A percentile compares a stretch with the other conserved stretches of the same genome.
phyloP scores from a whole-genome alignment of 1,140 invertebrate genomes.

The Drosophila suzukii region DNA sequence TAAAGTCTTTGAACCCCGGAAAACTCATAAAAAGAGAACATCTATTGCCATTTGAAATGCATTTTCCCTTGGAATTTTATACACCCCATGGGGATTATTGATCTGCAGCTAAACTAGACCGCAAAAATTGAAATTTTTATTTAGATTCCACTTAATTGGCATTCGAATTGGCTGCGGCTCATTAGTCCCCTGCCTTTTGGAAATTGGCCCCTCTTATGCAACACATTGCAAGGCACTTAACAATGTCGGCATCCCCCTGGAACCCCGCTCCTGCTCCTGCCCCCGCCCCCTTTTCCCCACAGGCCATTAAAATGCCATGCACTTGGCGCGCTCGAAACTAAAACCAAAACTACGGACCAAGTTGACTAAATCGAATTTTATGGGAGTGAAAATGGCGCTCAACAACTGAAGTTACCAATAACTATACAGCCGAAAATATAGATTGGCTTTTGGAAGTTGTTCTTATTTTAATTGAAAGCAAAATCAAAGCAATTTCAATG shows the following conservation, averaged over 20 bases:
- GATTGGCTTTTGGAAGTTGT: background rate
- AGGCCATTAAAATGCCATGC: slow-evolving; percentile 76
- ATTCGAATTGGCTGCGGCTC: slow-evolving; percentile 52
- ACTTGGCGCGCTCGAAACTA: slow-evolving; percentile 69
- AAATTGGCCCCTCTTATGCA: slow-evolving; percentile 20
- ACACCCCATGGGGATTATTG: slow-evolving; percentile 2
- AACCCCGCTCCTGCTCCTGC: background rate
- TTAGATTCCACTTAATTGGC: slow-evolving; percentile 51
- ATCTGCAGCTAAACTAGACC: slow-evolving; percentile 14
- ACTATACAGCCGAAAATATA: background rate
- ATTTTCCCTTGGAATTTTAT: background rate
- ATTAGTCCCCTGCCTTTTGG: slow-evolving; percentile 20
- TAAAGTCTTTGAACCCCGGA: no score
- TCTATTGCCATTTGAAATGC: background rate
- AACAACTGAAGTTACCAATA: background rate
- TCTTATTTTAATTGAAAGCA: background rate
- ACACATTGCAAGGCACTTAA: slow-evolving; percentile 58
- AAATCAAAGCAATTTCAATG: background rate
- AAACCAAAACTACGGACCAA: slow-evolving; percentile 47
- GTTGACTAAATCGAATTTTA: slow-evolving; percentile 14
- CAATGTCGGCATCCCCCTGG: slow-evolving; percentile 44
- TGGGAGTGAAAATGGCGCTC: slow-evolving; percentile 12
- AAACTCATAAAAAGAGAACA: background rate
- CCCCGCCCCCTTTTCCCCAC: slow-evolving; percentile 2
- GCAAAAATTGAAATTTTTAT: slow-evolving; percentile 33